A percentile compares a stretch with the other conserved stretches of the same genome.
These are phyloP conservation scores for Herminia tarsipennalis DNA, from an alignment of 2,888 invertebrate species.

Conservation along the genomic window DNA sequence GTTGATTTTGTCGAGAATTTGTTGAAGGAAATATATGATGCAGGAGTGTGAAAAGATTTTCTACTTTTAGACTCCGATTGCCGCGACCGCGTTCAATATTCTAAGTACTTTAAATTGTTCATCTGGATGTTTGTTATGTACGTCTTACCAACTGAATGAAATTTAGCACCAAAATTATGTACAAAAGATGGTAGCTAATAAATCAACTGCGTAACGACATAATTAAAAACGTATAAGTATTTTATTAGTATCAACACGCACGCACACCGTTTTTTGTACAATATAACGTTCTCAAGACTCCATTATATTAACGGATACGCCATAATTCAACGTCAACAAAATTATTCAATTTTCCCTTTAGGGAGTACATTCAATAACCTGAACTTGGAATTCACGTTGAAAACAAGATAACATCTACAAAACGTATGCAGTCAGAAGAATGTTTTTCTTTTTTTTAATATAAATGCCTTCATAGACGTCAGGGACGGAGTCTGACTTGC, in stretches of 20 bases:
- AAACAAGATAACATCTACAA: constrained; percentile 10
- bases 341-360: constrained; percentile 6
- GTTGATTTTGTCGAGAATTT: constrained; percentile 6
- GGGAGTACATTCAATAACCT: constrained; percentile 5
- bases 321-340: constrained; percentile 3
- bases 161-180: too few relatives aligned
- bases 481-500: constrained; percentile 5
- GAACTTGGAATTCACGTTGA: constrained; percentile 4
- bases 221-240: too few relatives aligned
- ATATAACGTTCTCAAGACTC: not conserved
- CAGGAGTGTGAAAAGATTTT: not conserved
- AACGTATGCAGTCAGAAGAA: not conserved
- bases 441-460: constrained; percentile 5
- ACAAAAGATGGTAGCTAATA: too few relatives aligned
- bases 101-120: too few relatives aligned
- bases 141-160: too few relatives aligned
- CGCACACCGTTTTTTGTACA: too few relatives aligned
- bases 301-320: not conserved
- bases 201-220: too few relatives aligned
- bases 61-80: too few relatives aligned
- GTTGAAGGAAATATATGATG: not conserved
- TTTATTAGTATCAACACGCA: too few relatives aligned
- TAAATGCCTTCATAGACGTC: constrained; percentile 8
- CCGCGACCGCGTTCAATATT: too few relatives aligned
- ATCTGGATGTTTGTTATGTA: too few relatives aligned